Percentiles rank a stretch among this genome's conserved stretches.
These are phyloP conservation scores for Drosophila flavopinicola DNA, from an alignment of 2,888 invertebrate species.

Conservation along the genomic window DNA sequence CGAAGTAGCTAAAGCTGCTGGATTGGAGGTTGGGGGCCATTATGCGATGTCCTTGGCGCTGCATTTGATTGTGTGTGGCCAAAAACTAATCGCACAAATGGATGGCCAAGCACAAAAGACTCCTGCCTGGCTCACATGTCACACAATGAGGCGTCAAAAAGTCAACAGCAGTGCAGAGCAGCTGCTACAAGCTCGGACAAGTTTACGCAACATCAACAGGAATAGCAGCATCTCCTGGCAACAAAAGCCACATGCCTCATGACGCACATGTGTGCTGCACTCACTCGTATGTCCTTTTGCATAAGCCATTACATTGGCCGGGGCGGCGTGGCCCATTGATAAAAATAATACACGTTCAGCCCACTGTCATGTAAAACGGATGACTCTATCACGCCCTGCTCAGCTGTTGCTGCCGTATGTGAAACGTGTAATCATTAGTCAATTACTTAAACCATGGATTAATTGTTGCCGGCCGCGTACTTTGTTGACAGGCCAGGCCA, in stretches of 20 bases:
- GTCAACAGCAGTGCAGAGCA: constrained; percentile 39
- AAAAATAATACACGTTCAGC: constrained; percentile 33
- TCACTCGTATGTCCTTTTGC: constrained; percentile 40
- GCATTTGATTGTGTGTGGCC: constrained; percentile 62
- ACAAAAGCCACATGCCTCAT: constrained; percentile 40
- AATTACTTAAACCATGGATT: constrained; percentile 75
- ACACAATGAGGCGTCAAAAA: constrained; percentile 39
- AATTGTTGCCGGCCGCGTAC: constrained; percentile 44
- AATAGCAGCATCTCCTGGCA: constrained; percentile 35
- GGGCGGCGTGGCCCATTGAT: constrained; percentile 24
- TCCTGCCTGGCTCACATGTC: constrained; percentile 44
- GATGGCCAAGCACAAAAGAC: constrained; percentile 55
- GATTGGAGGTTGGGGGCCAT: constrained; percentile 5
- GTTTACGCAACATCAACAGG: constrained; percentile 39
- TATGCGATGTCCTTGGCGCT: constrained; percentile 59
- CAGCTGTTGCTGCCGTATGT: constrained; percentile 48
- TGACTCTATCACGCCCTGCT: constrained; percentile 17
- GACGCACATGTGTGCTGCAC: constrained; percentile 53
- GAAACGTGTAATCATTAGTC: constrained; percentile 74
- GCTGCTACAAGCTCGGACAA: constrained; percentile 24
- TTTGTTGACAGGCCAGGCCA: constrained; percentile 53
- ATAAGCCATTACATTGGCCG: constrained; percentile 44
- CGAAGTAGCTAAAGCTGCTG: constrained; percentile 1
- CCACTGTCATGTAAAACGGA: background rate
- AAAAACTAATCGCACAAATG: constrained; percentile 72